Conservation (phyloP, 2,888 invertebrate genomes). For the Merodon equestris region DNA sequence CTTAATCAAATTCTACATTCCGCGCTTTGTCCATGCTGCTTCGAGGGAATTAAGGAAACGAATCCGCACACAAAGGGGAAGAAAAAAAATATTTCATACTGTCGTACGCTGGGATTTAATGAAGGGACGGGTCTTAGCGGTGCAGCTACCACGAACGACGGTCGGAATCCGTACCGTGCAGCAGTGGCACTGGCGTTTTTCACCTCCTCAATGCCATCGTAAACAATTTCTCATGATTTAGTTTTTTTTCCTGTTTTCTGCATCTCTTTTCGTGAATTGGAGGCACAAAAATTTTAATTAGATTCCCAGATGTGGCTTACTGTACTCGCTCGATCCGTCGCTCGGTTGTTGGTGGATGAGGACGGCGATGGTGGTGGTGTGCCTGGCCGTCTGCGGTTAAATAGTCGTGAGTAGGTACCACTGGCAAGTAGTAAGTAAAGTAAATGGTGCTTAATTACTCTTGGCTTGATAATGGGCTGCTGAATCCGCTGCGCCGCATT, state of each 20-base stretch:
- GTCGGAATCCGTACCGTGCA: slow-evolving; percentile 30
- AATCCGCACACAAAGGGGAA: background rate
- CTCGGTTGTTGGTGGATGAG: slow-evolving; percentile 15
- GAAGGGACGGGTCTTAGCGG: slow-evolving; percentile 65
- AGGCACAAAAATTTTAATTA: slow-evolving; percentile 67
- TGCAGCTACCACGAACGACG: slow-evolving; percentile 17
- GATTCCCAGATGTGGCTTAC: slow-evolving; percentile 69
- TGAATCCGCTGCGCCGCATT: slow-evolving; percentile 52
- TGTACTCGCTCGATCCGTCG: slow-evolving; percentile 22
- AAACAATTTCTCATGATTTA: slow-evolving; percentile 61
- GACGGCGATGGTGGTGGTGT: slow-evolving; percentile 19
- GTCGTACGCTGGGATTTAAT: slow-evolving; percentile 49
- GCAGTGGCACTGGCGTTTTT: slow-evolving; percentile 39
- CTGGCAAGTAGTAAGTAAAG: slow-evolving; percentile 50
- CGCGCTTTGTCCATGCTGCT: slow-evolving; percentile 44
- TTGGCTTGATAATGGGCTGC: slow-evolving; percentile 53
- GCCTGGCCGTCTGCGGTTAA: slow-evolving; percentile 58
- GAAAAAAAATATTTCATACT: slow-evolving; percentile 25
- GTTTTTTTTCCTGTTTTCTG: too few relatives aligned
- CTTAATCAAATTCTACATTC: slow-evolving; percentile 67
- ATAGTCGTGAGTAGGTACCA: slow-evolving; percentile 54
- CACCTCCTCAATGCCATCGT: slow-evolving; percentile 33
- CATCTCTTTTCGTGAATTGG: slow-evolving; percentile 55
- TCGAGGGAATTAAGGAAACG: slow-evolving; percentile 44
- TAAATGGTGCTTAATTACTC: slow-evolving; percentile 68